A percentile compares a stretch with the other conserved stretches of the same genome.
Evolutionary conservation across 2,888 invertebrate genomes (phyloP).

Genomic region (Thelaira solivaga): DNA sequence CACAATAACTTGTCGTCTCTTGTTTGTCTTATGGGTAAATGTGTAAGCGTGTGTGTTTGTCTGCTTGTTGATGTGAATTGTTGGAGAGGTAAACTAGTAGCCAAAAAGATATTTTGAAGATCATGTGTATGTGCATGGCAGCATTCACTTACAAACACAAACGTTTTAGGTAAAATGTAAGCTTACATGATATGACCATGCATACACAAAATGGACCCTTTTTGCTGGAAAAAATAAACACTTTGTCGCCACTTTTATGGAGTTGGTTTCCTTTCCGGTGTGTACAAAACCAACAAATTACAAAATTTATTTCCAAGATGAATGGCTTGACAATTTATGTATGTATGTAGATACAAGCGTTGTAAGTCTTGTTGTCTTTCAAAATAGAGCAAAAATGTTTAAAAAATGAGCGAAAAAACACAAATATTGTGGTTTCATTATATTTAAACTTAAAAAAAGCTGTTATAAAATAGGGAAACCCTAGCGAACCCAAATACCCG

Average conservation of each 20-base stretch:
- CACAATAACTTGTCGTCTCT: slow-evolving; percentile 60
- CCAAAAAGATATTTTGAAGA: slow-evolving; percentile 50
- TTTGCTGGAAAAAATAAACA: slow-evolving; percentile 54
- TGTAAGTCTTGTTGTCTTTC: slow-evolving; percentile 64
- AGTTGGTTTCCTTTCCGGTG: slow-evolving; percentile 60
- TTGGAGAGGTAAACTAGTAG: slow-evolving; percentile 45
- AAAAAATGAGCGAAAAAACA: background rate
- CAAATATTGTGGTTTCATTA: slow-evolving; percentile 56
- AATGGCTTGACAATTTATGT: slow-evolving; percentile 75
- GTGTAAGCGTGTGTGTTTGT: background rate
- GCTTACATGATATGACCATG: slow-evolving; percentile 23
- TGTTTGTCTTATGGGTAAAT: slow-evolving; percentile 29
- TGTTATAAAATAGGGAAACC: slow-evolving; percentile 6
- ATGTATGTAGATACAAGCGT: slow-evolving; percentile 56
- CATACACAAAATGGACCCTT: slow-evolving; percentile 24
- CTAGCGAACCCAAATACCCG: slow-evolving; percentile 23
- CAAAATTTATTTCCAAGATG: slow-evolving; percentile 76
- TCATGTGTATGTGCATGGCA: slow-evolving; percentile 8
- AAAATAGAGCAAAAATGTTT: background rate
- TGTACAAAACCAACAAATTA: slow-evolving; percentile 73
- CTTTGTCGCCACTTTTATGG: slow-evolving; percentile 66
- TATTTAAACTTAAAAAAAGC: slow-evolving; percentile 60
- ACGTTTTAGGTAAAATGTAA: slow-evolving; percentile 50
- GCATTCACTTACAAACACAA: background rate
- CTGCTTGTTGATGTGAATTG: slow-evolving; percentile 15